Evolutionary conservation across 2,113 vertebrate species (phyloP), one percentile per base, ranked within the genome.

Genomic region (Heterotis niloticus): DNA sequence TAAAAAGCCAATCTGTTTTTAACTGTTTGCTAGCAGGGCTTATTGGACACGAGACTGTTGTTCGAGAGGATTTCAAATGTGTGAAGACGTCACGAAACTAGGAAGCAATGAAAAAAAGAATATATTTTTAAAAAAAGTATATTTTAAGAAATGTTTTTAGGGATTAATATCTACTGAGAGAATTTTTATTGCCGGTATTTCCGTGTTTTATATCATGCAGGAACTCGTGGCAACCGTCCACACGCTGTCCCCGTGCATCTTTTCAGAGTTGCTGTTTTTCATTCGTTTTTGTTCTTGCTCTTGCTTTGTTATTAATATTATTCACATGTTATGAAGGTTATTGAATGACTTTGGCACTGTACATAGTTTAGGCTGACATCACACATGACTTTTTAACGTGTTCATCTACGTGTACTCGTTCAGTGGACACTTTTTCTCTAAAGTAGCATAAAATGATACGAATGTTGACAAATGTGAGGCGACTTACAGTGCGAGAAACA

Each of bases 331-430:
- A 93, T 93, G 92, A 94, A 93, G 92, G 13, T 92, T 90, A 92
- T 92, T 90, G 90, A 89, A 87, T 88, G 90, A 92, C 86, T 89
- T 86, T 89, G 93, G 91, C 93, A 93, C 93, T 93, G 92, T 91
- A 93, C 90, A 90, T 85, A 29, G 57, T 5, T 44, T 29, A 54
- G n/a, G 57, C 65, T 20, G 60, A 18, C n/a, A 20, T 62, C 54
- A 59, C 76, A 29, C 10, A 0, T 13, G 44, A 24, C 69, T 34
- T 23, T 72, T 44, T 74, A 51, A 73, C 54, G 7, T 44, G 34
- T 44, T 4, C 7, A 7, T 44, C 7, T 44, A 44, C 34, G 7
- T 44, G 34, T 44, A 44, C 2, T 44, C 34, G 7, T 89, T 90
- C 89, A 89, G 29, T 88, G 90, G 92, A 86, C 88, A 86, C 89